phyloP scores from a whole-genome alignment of 2,113 vertebrate genomes.

The Corvus cornix region DNA sequence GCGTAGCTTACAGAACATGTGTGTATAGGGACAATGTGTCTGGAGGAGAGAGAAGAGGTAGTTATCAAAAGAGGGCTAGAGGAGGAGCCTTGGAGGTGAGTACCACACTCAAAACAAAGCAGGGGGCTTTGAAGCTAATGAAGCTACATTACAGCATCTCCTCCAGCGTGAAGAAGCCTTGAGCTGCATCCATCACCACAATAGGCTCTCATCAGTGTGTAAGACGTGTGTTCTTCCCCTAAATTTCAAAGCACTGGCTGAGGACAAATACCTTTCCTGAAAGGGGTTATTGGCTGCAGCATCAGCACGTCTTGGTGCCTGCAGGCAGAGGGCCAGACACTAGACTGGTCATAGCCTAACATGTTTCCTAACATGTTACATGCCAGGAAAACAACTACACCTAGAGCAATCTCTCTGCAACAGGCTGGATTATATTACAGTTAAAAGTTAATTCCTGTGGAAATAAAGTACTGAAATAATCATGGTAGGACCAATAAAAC shows the following conservation, averaged over 20 bases:
- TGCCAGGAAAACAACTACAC: background rate
- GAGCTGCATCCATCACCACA: background rate
- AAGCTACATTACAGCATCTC: background rate
- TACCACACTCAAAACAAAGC: background rate
- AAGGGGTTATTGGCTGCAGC: background rate
- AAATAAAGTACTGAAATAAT: slow-evolving; percentile 9
- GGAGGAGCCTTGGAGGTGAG: background rate
- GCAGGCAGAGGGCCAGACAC: background rate
- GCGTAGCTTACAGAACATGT: background rate
- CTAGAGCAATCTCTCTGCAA: background rate
- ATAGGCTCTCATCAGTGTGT: background rate
- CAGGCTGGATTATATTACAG: background rate
- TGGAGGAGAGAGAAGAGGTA: background rate
- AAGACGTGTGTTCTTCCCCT: background rate
- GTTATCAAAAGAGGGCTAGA: background rate
- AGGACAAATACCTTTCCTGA: background rate
- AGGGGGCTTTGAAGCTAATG: background rate
- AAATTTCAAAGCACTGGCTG: background rate
- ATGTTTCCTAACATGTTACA: background rate
- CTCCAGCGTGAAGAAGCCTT: background rate
- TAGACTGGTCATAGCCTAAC: background rate
- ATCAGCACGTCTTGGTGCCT: background rate
- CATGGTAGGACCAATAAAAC: background rate
- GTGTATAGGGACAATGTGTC: background rate
- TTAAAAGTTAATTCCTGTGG: background rate